Evolutionary conservation across 64 coral and sea anemone genomes (phyloP).

Genomic region (Stichodactyla mertensii): DNA sequence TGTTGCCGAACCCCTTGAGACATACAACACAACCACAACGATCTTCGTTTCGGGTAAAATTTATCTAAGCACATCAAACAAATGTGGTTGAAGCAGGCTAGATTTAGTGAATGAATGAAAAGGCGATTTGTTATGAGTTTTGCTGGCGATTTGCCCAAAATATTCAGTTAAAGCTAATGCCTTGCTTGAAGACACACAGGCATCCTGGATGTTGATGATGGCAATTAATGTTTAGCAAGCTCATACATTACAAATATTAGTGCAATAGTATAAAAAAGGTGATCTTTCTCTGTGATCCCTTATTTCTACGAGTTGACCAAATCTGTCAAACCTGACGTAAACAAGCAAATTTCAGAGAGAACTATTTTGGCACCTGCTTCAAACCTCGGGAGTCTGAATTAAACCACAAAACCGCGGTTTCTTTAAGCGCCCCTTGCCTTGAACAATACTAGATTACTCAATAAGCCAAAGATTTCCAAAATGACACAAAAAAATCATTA

Average conservation of each 20-base stretch:
- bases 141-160: not conserved
- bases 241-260: not conserved
- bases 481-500: constrained; percentile 13
- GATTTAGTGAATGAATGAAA: not conserved
- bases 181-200: not conserved
- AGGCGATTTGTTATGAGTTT: not conserved
- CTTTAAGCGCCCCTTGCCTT: constrained; percentile 13
- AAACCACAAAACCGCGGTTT: constrained; percentile 21
- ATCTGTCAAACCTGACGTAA: constrained; percentile 15
- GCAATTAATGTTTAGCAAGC: not conserved
- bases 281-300: not conserved
- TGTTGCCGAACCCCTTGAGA: not conserved
- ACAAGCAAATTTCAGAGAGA: constrained; percentile 21
- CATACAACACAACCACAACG: not conserved
- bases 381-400: constrained; percentile 15
- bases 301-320: constrained; percentile 14
- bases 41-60: not conserved
- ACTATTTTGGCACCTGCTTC: constrained; percentile 7
- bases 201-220: not conserved
- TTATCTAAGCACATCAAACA: not conserved
- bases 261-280: not conserved
- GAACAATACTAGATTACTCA: constrained; percentile 9
- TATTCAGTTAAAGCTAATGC: not conserved
- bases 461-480: not conserved
- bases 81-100: not conserved